Evolutionary conservation across 2,797 vertebrate species (phyloP).

Genomic region (Gymnocypris eckloni): DNA sequence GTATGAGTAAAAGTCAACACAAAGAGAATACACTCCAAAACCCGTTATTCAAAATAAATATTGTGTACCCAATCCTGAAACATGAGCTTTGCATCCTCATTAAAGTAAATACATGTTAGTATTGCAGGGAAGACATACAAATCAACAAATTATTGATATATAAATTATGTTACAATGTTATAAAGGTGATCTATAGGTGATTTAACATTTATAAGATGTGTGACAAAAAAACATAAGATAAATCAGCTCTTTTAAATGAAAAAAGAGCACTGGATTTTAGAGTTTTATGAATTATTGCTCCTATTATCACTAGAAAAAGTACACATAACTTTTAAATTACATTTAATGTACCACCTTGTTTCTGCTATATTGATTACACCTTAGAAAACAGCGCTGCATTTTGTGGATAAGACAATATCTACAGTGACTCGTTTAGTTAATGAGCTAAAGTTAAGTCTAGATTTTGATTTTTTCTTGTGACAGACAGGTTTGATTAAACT

Average conservation of each 20-base stretch:
- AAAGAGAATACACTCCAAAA: background rate
- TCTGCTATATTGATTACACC: background rate
- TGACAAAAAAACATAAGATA: background rate
- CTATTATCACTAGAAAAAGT: background rate
- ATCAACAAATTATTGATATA: background rate
- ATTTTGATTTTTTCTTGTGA: background rate
- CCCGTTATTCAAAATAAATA: conserved; percentile 21
- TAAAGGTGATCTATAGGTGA: background rate
- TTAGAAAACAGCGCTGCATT: background rate
- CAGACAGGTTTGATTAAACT: background rate
- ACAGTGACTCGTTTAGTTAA: background rate
- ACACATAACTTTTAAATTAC: background rate
- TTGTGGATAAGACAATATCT: background rate
- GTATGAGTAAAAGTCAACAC: conserved; percentile 16
- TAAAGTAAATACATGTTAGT: conserved; percentile 11
- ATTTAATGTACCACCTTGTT: background rate
- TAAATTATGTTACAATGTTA: background rate
- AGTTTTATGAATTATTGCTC: background rate
- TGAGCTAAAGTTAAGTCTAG: background rate
- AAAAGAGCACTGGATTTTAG: background rate
- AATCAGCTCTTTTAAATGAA: background rate
- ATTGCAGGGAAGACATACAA: background rate
- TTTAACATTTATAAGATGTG: background rate
- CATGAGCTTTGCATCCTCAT: conserved; percentile 16
- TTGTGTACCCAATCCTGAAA: conserved; percentile 34